Evolutionary conservation across 2,113 vertebrate genomes (phyloP), one percentile per base, ranked within the genome.

Genomic region (Tetrax tetrax): DNA sequence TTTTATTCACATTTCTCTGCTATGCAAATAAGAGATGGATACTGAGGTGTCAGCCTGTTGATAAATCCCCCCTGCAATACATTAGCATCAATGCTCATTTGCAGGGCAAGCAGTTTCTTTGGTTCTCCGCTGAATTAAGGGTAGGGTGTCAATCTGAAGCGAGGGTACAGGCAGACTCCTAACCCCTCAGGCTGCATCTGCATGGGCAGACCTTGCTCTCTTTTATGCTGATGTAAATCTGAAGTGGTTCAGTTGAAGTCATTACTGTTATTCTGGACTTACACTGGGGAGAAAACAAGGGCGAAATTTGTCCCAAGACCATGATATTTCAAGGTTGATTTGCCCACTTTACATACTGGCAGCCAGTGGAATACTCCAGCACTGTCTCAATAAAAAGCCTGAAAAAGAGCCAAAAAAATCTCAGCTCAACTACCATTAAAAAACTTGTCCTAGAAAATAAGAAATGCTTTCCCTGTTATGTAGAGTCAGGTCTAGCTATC

Each of bases 241-340:
- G 86, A 86, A 87, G 65, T 66, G 69, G 86, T 83, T 92, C 77
- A 76, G 87, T 89, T 83, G 92, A 94, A 95, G 94, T 75, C 89
- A 82, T 94, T 94, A 87, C 90, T 68, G 84, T 90, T 95, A 65
- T 35, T 91, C 70, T 82, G 75, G 53, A 91, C 85, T 87, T 94
- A 83, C 87, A 63, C 81, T 43, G 31, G 89, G 91, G 90, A 83
- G 29, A 91, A 95, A 87, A 78, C 69, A 95, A 93, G 84, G 94
- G 68, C 25, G 79, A 96, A 81, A 69, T 66, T 69, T 89, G 45
- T 95, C 90, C 90, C 84, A 85, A 57, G 78, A 89, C 74, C 59
- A 9, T 47, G 80, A 72, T 93, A 92, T 92, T 87, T 95, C 71
- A 78, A 90, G 90, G 80, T 14, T 41, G 33, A 76, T 89, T 50